A percentile compares a stretch with the other conserved stretches of the same genome.
These are phyloP conservation scores for Nematopogon swammerdamellus DNA, from an alignment of 2,888 invertebrate genomes.

Conservation along the genomic window DNA sequence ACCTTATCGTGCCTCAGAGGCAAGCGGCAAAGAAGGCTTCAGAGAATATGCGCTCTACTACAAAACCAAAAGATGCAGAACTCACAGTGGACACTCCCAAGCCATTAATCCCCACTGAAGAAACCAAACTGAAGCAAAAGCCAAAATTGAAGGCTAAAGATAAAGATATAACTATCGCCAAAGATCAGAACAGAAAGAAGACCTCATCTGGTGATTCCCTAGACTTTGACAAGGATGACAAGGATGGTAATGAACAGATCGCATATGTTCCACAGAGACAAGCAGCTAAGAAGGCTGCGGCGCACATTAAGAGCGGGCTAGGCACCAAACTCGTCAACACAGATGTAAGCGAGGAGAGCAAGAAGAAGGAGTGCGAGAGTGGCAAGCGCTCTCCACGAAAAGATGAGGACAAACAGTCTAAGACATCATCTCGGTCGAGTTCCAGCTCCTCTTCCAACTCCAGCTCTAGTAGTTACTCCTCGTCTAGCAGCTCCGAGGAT, in stretches of 20 bases:
- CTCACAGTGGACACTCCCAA: background rate
- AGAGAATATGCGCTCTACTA: constrained; percentile 76
- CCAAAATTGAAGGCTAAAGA: constrained; percentile 40
- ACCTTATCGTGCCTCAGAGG: constrained; percentile 84
- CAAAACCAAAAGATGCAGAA: constrained; percentile 25
- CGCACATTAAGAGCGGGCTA: constrained; percentile 80
- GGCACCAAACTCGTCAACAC: constrained; percentile 49
- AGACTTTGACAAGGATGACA: constrained; percentile 60
- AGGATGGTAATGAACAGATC: constrained; percentile 61
- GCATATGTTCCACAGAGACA: constrained; percentile 87
- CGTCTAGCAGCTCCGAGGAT: constrained; percentile 61
- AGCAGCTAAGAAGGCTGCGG: constrained; percentile 89
- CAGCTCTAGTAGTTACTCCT: constrained; percentile 52
- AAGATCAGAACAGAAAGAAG: constrained; percentile 50
- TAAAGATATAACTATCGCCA: constrained; percentile 22
- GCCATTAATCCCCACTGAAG: constrained; percentile 19
- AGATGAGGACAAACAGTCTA: constrained; percentile 36
- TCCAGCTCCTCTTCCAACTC: constrained; percentile 53
- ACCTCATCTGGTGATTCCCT: constrained; percentile 31
- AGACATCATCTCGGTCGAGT: constrained; percentile 30
- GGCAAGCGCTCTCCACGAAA: constrained; percentile 39
- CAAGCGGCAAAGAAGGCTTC: constrained; percentile 90
- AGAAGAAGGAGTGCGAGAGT: constrained; percentile 32
- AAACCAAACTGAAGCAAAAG: constrained; percentile 35
- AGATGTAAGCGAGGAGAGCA: constrained; percentile 32